Evolutionary conservation across 2,888 invertebrate species (phyloP).

Genomic region (Drosophila neoperkinsi): DNA sequence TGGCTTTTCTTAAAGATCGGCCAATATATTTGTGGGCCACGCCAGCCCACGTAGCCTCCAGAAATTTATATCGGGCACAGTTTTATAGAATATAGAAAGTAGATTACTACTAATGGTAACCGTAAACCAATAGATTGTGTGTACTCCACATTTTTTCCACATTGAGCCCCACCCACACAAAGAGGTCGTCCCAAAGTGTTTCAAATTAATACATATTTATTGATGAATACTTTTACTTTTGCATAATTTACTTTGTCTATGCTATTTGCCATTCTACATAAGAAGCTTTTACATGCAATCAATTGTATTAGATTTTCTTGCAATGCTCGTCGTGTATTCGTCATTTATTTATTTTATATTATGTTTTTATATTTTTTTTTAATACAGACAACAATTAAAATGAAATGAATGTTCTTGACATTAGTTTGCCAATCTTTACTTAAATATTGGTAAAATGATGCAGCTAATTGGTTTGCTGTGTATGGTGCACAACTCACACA

Average conservation of each 20-base stretch:
- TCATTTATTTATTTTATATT: neutral
- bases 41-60: no score
- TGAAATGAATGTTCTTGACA: conserved; percentile 26
- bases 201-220: conserved; percentile 63
- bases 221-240: conserved; percentile 69
- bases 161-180: neutral
- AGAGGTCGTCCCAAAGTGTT: conserved; percentile 13
- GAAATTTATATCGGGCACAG: no score
- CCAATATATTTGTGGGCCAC: no score
- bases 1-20: no score
- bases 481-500: neutral
- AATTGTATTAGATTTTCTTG: conserved; percentile 25
- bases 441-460: conserved; percentile 35
- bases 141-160: no score
- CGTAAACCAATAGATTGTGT: no score
- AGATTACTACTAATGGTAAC: no score
- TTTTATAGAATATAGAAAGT: no score
- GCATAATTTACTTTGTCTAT: conserved; percentile 37
- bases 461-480: conserved; percentile 31
- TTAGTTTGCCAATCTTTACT: conserved; percentile 9
- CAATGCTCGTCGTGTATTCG: conserved; percentile 1
- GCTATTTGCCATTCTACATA: conserved; percentile 24
- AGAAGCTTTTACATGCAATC: conserved; percentile 38
- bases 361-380: neutral
- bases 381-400: conserved; percentile 45